Percentiles rank a stretch among this genome's conserved stretches.
phyloP scores from a whole-genome alignment of 2,888 invertebrate genomes.

The Tridacna gigas region DNA sequence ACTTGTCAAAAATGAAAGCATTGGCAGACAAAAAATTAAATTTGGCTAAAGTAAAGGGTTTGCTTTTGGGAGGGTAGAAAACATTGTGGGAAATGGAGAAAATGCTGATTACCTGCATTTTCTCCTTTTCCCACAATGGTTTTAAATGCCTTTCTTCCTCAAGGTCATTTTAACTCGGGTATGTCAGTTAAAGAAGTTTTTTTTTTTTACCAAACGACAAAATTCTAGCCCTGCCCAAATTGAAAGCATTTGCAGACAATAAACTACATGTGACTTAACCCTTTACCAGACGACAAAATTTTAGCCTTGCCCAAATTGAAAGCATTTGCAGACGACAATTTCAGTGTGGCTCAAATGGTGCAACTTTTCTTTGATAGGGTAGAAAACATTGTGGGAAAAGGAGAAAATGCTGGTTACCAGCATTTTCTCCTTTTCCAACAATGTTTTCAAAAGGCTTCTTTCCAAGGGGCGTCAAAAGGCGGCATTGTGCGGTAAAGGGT shows the following conservation, averaged over 20 bases:
- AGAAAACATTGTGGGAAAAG: neutral
- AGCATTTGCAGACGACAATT: neutral
- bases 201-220: neutral
- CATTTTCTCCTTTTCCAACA: too few relatives aligned
- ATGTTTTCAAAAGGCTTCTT: too few relatives aligned
- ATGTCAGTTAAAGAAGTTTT: neutral
- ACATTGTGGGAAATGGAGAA: too few relatives aligned
- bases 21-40: too few relatives aligned
- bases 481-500: too few relatives aligned
- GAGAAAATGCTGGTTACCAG: neutral
- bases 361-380: neutral
- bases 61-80: too few relatives aligned
- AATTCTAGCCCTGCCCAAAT: neutral
- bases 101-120: too few relatives aligned
- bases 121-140: too few relatives aligned
- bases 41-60: too few relatives aligned
- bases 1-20: too few relatives aligned
- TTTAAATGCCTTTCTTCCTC: too few relatives aligned
- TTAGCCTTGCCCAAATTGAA: neutral
- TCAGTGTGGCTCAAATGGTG: neutral
- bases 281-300: neutral
- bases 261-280: neutral
- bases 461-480: neutral
- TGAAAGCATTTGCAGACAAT: neutral
- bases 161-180: too few relatives aligned